phyloP scores from a whole-genome alignment of 2,888 invertebrate species.

The Silvanus unidentatus region DNA sequence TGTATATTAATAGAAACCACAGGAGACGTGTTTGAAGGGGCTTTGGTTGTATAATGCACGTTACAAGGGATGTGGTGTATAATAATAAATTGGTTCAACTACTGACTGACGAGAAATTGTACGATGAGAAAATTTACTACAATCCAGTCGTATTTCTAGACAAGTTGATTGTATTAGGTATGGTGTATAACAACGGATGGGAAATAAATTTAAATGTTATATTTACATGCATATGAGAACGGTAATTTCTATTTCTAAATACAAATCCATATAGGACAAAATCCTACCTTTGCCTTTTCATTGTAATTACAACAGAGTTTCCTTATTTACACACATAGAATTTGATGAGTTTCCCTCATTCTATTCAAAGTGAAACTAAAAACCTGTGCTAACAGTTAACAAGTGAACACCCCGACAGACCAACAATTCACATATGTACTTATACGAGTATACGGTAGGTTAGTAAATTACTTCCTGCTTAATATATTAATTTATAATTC shows the following conservation, averaged over 20 bases:
- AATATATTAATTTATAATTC: too few species aligned
- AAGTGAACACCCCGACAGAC: too few species aligned
- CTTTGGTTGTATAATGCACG: not conserved
- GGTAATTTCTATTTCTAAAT: not conserved
- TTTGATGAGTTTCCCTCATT: not conserved
- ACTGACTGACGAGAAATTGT: constrained; percentile 18
- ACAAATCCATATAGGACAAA: not conserved
- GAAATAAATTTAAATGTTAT: constrained; percentile 12
- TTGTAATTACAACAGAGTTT: constrained; percentile 1
- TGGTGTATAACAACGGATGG: constrained; percentile 12
- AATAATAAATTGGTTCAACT: constrained; percentile 22
- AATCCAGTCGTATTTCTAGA: constrained; percentile 14
- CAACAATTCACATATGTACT: too few species aligned
- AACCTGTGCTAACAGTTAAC: not conserved
- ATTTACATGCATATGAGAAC: constrained; percentile 3
- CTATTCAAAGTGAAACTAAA: not conserved
- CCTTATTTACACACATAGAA: not conserved
- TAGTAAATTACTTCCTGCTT: too few species aligned
- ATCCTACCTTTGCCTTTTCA: not conserved
- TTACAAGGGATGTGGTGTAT: constrained; percentile 8
- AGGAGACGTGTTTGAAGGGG: constrained; percentile 9
- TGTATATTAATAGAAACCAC: constrained; percentile 12
- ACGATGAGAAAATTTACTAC: constrained; percentile 12
- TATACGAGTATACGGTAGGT: too few species aligned
- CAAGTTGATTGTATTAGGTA: constrained; percentile 15